phyloP scores from a whole-genome alignment of 2,888 invertebrate genomes.

The Macrophya annulata region DNA sequence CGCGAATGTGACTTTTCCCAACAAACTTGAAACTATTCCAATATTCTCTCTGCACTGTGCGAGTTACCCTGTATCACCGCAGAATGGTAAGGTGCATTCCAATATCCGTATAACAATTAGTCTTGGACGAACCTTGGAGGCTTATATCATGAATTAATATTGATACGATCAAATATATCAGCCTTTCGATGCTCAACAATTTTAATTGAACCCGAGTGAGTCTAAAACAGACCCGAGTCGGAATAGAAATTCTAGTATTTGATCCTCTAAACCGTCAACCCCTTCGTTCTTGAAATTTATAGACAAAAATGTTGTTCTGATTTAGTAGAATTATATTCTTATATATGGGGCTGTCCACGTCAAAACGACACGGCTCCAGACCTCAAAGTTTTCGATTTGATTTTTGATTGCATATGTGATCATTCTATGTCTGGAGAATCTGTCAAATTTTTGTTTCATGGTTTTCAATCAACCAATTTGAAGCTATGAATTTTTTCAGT shows the following conservation, averaged over 20 bases:
- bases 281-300: no score
- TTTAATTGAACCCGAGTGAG: neutral
- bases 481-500: no score
- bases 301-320: neutral
- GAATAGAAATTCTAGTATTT: no score
- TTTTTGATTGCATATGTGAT: no score
- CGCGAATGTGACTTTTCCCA: slow-evolving; percentile 27
- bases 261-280: no score
- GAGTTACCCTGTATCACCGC: slow-evolving; percentile 6
- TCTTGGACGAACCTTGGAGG: neutral
- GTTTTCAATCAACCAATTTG: no score
- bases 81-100: slow-evolving; percentile 9
- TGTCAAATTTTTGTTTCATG: no score
- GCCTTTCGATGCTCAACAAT: neutral
- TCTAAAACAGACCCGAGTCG: neutral
- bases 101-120: neutral
- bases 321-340: neutral
- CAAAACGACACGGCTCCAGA: no score
- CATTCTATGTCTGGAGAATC: no score
- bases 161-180: neutral
- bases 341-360: no score
- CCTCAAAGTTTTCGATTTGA: no score
- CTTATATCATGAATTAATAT: neutral
- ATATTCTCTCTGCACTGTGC: neutral
- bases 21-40: slow-evolving; percentile 44